phyloP scores from a whole-genome alignment of 2,888 invertebrate genomes.

The Sminthurides aquaticus region DNA sequence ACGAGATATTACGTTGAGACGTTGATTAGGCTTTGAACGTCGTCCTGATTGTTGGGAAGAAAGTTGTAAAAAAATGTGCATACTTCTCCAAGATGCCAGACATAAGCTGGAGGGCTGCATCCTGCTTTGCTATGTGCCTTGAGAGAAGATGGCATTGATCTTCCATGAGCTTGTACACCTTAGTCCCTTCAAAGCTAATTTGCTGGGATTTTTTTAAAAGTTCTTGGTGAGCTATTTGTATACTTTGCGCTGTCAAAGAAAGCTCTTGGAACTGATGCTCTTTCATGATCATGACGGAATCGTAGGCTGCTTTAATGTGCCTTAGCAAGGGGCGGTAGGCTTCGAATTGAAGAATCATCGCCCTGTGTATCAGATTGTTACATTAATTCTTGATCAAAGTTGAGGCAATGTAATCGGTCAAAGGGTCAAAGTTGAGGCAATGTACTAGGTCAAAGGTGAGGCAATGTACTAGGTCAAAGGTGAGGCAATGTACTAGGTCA shows the following conservation, averaged over 20 bases:
- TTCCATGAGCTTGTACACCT: constrained; percentile 10
- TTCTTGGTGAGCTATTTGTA: constrained; percentile 11
- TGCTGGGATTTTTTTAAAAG: constrained; percentile 9
- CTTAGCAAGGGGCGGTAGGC: constrained; percentile 18
- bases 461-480: no score
- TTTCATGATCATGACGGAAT: constrained; percentile 10
- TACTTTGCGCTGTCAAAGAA: constrained; percentile 11
- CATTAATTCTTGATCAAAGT: background rate
- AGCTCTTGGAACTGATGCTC: constrained; percentile 12
- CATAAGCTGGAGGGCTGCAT: constrained; percentile 17
- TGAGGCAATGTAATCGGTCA: no score
- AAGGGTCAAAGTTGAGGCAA: no score
- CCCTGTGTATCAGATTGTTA: background rate
- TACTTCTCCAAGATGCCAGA: constrained; percentile 16
- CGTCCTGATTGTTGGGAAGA: background rate
- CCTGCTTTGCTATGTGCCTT: constrained; percentile 18
- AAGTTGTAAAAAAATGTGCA: background rate
- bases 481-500: no score
- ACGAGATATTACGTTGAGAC: no score
- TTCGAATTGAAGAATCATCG: constrained; percentile 23
- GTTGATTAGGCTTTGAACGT: background rate
- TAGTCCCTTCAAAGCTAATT: constrained; percentile 14
- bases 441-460: no score
- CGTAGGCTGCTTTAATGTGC: constrained; percentile 18
- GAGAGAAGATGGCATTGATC: constrained; percentile 7